Evolutionary conservation across 2,113 vertebrate species (phyloP).

Genomic region (Dicerorhinus sumatrensis): DNA sequence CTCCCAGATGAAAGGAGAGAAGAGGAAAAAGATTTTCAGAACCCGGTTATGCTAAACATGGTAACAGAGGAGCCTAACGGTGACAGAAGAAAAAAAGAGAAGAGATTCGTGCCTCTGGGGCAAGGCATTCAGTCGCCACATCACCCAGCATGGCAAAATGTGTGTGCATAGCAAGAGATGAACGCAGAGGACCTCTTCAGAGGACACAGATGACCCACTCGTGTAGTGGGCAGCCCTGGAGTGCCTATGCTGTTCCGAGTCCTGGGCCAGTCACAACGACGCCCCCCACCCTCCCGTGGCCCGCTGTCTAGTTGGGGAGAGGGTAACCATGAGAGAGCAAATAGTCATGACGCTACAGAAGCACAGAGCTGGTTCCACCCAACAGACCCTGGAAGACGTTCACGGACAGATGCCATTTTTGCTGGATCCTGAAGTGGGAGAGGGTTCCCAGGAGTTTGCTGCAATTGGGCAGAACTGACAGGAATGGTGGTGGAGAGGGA

Average conservation of each 20-base stretch:
- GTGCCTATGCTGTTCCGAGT: neutral
- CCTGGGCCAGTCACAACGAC: neutral
- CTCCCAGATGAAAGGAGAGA: neutral
- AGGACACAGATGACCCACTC: neutral
- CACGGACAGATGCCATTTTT: neutral
- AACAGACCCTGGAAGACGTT: neutral
- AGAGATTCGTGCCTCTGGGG: neutral
- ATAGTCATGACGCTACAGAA: too few species aligned
- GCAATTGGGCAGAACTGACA: neutral
- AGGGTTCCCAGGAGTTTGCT: neutral
- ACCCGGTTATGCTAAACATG: neutral
- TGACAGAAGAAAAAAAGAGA: neutral
- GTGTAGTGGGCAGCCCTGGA: accelerated
- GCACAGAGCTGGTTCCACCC: neutral
- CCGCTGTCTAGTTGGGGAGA: neutral
- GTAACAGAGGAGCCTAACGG: neutral
- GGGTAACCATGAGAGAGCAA: neutral
- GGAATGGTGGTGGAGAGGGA: neutral
- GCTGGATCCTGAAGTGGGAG: accelerated
- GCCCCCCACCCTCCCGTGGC: neutral
- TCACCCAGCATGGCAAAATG: neutral
- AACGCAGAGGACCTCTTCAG: neutral
- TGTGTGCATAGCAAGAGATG: neutral
- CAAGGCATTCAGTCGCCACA: neutral
- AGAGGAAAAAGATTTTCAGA: neutral